Evolutionary conservation across 2,888 invertebrate genomes (phyloP).

Genomic region (Synanthedon myopaeformis): DNA sequence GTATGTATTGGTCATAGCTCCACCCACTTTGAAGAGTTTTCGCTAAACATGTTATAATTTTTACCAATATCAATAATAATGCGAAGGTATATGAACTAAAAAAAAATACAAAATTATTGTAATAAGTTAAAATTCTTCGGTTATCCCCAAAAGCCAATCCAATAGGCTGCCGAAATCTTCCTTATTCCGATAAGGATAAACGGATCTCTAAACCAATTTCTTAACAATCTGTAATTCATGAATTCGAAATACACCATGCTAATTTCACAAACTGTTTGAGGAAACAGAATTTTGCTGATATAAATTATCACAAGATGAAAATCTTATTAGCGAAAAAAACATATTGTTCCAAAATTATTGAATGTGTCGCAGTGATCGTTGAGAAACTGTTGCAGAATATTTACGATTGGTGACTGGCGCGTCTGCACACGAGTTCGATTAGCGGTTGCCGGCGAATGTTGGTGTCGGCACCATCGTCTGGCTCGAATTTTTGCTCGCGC

Average conservation of each 20-base stretch:
- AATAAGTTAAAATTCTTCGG: background rate
- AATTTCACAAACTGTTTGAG: conserved; percentile 29
- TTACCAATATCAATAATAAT: too few relatives aligned
- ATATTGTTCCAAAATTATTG: too few relatives aligned
- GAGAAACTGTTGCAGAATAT: background rate
- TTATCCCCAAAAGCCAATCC: conserved; percentile 17
- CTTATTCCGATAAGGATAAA: conserved; percentile 22
- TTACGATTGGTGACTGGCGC: too few relatives aligned
- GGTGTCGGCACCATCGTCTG: conserved; percentile 35
- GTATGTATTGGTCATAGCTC: background rate
- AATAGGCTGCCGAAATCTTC: conserved; percentile 17
- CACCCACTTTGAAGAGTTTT: too few relatives aligned
- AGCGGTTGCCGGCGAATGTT: conserved; percentile 18
- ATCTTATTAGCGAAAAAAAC: too few relatives aligned
- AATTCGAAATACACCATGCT: conserved; percentile 39
- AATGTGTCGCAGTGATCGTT: background rate
- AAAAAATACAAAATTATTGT: too few relatives aligned
- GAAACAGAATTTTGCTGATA: conserved; percentile 33
- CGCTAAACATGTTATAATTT: too few relatives aligned
- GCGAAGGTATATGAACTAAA: too few relatives aligned
- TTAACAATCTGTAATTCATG: conserved; percentile 38
- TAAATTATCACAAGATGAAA: conserved; percentile 23
- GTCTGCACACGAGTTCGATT: too few relatives aligned
- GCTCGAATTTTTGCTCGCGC: conserved; percentile 46
- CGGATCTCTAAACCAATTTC: conserved; percentile 29